Evolutionary conservation across 2,888 invertebrate genomes (phyloP), one percentile per base, ranked within the genome.

Genomic region (Mallateleia sp.): DNA sequence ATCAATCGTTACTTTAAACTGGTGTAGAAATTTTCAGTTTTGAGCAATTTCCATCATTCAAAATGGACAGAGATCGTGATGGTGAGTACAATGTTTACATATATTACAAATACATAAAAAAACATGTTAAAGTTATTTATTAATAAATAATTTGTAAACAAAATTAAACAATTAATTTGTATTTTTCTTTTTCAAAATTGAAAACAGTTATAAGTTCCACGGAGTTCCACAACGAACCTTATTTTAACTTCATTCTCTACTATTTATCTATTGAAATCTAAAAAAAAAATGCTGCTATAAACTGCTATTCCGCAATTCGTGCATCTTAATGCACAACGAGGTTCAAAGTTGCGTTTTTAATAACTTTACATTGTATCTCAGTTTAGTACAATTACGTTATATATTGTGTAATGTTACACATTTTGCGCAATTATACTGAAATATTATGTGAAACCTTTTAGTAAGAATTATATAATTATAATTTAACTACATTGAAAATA

Each of bases 71-170:
- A 50, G 22, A 50, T 50, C 50, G 18, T 50, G 50, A 50, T 50
- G 50, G 50, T 50, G 18, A 50, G 50, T 50, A 8, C 50, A 50
- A 50, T 18, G 50, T 50, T 50, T 50, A 50, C 50, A 50, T 50
- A 18, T 50, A 50, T 50, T 20, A 50, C 50, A 18, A 50, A 50
- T 50, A 50, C 50, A 20, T 50, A 20, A 50, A 50, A 47, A 50
- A 50, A 50, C 50, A 50, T 50, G 50, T 50, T 50, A 50, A 50
- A 50, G 22, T 50, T 50, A 50, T 8, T 50, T 50, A 50, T 20
- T 50, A 50, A 50, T 50, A 50, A 50, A 22, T 50, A 50, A 50
- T 9, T 18, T 50, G 8, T 18, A 18, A 50, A 50, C 6, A 50
- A 50, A 50, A 7, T 50, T 2, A 50, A 20, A 50, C 3, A 50